Evolutionary conservation across 2,113 vertebrate genomes (phyloP).

Genomic region (Neodon shergylaensis): DNA sequence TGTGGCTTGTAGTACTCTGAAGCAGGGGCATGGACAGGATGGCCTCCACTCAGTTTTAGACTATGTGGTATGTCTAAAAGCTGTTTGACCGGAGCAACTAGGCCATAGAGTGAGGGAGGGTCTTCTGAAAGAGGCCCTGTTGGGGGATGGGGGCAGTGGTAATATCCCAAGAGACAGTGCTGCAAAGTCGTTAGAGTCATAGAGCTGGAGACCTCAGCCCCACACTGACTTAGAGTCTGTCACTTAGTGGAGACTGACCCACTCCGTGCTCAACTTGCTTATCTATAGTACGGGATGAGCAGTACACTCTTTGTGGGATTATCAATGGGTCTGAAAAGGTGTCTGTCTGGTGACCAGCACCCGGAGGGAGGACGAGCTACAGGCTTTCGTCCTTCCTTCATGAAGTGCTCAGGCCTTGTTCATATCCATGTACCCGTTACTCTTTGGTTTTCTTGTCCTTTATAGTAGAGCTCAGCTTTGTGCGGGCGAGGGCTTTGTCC

Average conservation of each 20-base stretch:
- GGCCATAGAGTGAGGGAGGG: not conserved
- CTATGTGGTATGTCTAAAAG: not conserved
- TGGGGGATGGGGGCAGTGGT: not conserved
- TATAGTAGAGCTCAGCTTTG: not conserved
- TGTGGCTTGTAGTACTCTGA: fast-evolving
- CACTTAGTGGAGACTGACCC: not conserved
- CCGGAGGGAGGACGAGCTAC: not conserved
- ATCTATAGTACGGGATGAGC: not conserved
- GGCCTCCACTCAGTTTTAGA: not conserved
- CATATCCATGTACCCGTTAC: fast-evolving
- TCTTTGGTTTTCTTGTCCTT: not conserved
- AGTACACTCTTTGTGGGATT: not conserved
- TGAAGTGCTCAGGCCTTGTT: not conserved
- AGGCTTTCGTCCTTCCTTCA: not conserved
- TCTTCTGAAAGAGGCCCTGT: not conserved
- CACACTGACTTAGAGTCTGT: not conserved
- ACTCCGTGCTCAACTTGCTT: not conserved
- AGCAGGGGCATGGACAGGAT: not conserved
- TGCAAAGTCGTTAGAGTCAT: not conserved
- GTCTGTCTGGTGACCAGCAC: too few species aligned
- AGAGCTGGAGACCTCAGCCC: not conserved
- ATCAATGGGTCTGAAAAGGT: not conserved
- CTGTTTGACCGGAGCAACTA: not conserved
- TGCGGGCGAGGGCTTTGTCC: not conserved
- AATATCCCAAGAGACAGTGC: not conserved